Evolutionary conservation across 2,888 invertebrate species (phyloP), one percentile per base, ranked within the genome.

Genomic region (Amaurobius ferox): DNA sequence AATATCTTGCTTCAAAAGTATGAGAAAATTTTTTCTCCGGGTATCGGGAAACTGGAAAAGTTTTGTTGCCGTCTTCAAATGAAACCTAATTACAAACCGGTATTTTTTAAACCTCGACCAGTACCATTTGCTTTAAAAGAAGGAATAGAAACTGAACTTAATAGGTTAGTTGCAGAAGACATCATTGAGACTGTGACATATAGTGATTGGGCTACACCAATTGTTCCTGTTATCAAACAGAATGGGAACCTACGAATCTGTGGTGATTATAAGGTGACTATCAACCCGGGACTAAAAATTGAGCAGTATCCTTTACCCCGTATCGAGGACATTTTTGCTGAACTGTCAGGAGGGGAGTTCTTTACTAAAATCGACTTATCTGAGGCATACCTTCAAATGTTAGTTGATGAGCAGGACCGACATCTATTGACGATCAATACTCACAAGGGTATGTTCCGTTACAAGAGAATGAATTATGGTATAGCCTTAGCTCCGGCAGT

Each of bases 371-470:
- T 89, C 68, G 90, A 91, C 88, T 88, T 91, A 35, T 77, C 79
- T 1, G 89, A 89, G 72, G 91, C 91, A 3, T 91, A 91, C 74
- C 88, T 91, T 87, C 90, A 91, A 79, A 62, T 91, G 29, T 90
- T 90, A 89, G 88, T 91, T 35, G 89, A 90, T 35, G 89, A 89
- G 3, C 90, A 90, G 29, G 89, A 90, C 85, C 87, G 89, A 79
- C 87, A 90, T 26, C 88, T 90, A 19, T 72, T 91, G 23, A 91
- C 90, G 0, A 87, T 91, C 71, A 90, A 81, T 85, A 91, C 91
- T 1, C 90, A 90, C 77, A 90, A 90, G 77, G 91, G 91, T 1
- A 76, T 91, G n/a, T 91, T 89, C 86, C 35, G 35, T 35, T 35
- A 35, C 35, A 35, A 48, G 23, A 48, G n/a, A 48, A 48, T 19